Percentiles rank a stretch among this genome's conserved stretches.
Evolutionary conservation across 2,113 vertebrate genomes (phyloP).

Genomic region (Zosterops lateralis): DNA sequence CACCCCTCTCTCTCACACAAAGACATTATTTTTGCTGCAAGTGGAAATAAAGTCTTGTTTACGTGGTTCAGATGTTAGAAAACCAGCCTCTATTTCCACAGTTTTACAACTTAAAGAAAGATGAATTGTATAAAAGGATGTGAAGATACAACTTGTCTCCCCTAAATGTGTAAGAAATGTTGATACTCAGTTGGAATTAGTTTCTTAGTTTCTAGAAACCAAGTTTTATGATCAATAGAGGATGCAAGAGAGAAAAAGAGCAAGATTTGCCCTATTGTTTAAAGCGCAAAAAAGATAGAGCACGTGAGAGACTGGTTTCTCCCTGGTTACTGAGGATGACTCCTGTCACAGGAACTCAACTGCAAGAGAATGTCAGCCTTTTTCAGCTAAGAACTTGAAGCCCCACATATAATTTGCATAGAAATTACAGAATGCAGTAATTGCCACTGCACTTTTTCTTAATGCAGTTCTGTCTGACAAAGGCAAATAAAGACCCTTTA

Average conservation of each 20-base stretch:
- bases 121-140: not conserved
- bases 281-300: not conserved
- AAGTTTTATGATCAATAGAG: not conserved
- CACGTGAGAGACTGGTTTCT: not conserved
- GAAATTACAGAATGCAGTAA: not conserved
- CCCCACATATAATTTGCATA: not conserved
- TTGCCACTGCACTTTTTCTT: not conserved
- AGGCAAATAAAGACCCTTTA: not conserved
- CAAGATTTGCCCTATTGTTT: not conserved
- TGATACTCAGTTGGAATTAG: not conserved
- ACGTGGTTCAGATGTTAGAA: not conserved
- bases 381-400: constrained; percentile 7
- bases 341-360: not conserved
- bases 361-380: not conserved
- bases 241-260: not conserved
- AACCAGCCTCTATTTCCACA: not conserved
- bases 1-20: not conserved
- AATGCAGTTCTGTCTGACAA: not conserved
- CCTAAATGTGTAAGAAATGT: not conserved
- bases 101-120: not conserved
- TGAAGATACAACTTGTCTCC: not conserved
- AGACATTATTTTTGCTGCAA: not conserved
- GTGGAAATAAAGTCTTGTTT: not conserved
- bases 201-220: not conserved
- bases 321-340: not conserved